Evolutionary conservation across 2,113 vertebrate species (phyloP), one percentile per base, ranked within the genome.

Genomic region (Barnardius zonarius): DNA sequence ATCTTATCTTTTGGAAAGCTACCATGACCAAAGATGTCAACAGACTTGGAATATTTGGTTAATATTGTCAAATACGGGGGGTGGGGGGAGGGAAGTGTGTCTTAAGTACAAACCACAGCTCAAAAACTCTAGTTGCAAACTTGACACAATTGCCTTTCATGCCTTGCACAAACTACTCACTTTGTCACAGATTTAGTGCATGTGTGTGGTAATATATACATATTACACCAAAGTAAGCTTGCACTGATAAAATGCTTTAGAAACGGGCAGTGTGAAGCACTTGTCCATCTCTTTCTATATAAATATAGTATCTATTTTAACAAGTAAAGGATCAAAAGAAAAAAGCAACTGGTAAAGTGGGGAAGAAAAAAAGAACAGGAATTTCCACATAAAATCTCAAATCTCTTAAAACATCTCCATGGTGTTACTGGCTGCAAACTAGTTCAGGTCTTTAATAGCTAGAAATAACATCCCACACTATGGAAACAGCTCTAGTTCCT

Each of bases 51-150:
- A 3, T 22, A 83, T 62, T 62, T 79, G 12, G 41, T 76, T 63
- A 78, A 44, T 49, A 83, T 6, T 66, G 7, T 46, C 64, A 76
- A 86, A 69, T n/a, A 33, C 7, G 3, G 31, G 30, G 52, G 17
- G 7, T 1, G 16, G 54, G 31, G 18, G 55, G 31, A 13, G 12
- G 19, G 31, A 57, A n/a, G 5, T 0, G 0, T 10, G 5, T 33
- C 30, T 73, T 13, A 64, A 61, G 33, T 23, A 70, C 30, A 84
- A 92, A 51, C 9, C 69, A 67, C 17, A 85, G 27, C 8, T 61
- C 11, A 75, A 39, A 82, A 82, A 90, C 2, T 43, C 23, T 5
- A 39, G 12, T 37, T 74, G 35, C 51, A 81, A 49, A 23, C 25
- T 62, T 1, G 1, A 63, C 4, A 63, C 5, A 69, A 83, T 25